Evolutionary conservation across 1,140 invertebrate species (phyloP).

Genomic region (Leptinotarsa texana): DNA sequence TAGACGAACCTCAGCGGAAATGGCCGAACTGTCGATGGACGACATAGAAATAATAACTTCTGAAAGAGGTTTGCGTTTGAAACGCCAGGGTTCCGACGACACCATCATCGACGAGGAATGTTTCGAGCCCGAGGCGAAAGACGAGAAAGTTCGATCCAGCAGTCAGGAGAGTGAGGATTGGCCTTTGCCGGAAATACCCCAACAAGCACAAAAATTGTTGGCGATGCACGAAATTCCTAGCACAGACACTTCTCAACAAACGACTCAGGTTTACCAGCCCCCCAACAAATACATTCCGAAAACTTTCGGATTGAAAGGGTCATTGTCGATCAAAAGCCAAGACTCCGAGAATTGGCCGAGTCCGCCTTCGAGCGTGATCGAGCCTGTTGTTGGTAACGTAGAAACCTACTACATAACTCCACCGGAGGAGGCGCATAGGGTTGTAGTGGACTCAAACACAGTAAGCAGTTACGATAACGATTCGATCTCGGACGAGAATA

Average conservation of each 20-base stretch:
- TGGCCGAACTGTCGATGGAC: constrained; percentile 79
- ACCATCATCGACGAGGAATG: constrained; percentile 55
- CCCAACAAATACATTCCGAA: constrained; percentile 51
- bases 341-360: constrained; percentile 79
- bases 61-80: constrained; percentile 50
- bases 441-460: constrained; percentile 60
- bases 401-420: constrained; percentile 82
- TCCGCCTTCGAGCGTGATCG: constrained; percentile 71
- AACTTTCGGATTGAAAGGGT: constrained; percentile 52
- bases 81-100: constrained; percentile 54
- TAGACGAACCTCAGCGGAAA: constrained; percentile 76
- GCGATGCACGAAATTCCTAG: constrained; percentile 53
- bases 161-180: constrained; percentile 73
- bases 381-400: constrained; percentile 73
- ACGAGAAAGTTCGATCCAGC: constrained; percentile 52
- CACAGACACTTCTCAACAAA: constrained; percentile 54
- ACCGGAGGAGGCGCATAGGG: constrained; percentile 67
- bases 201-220: constrained; percentile 44
- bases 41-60: constrained; percentile 59
- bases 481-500: constrained; percentile 60
- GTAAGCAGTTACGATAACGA: constrained; percentile 53
- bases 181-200: constrained; percentile 68
- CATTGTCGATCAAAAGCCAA: constrained; percentile 57
- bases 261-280: constrained; percentile 54
- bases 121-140: constrained; percentile 42